Percentiles rank a stretch among this genome's conserved stretches.
These are phyloP conservation scores for Rhynchotus rufescens DNA, from an alignment of 2,797 vertebrate species.

Conservation along the genomic window DNA sequence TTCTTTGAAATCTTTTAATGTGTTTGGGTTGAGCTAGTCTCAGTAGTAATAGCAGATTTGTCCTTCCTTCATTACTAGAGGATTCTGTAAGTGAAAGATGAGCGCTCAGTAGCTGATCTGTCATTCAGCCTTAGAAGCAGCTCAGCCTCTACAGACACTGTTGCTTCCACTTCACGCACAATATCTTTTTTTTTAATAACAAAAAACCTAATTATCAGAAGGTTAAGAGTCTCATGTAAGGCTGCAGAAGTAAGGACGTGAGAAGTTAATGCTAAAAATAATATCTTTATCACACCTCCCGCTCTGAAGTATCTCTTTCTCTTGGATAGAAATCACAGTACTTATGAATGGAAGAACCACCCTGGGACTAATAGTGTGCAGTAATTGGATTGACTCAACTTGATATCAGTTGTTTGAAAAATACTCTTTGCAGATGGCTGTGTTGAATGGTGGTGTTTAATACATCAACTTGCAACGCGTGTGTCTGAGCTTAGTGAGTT, in stretches of 20 bases:
- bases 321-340: background rate
- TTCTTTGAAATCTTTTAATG: background rate
- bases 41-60: background rate
- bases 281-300: background rate
- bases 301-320: background rate
- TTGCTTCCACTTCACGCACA: background rate
- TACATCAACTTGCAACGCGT: background rate
- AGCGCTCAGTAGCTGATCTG: background rate
- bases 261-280: background rate
- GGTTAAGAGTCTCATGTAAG: background rate
- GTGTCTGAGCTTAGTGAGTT: background rate
- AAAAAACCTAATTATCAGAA: slow-evolving; percentile 35
- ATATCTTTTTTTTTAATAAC: background rate
- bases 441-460: background rate
- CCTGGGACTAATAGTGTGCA: background rate
- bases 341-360: background rate
- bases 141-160: background rate
- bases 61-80: background rate
- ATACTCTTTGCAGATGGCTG: background rate
- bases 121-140: background rate
- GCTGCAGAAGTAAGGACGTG: background rate
- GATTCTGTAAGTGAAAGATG: background rate
- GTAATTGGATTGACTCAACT: background rate
- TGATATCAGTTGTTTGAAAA: background rate
- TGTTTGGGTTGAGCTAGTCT: background rate